Evolutionary conservation across 2,797 vertebrate species (phyloP), one percentile per base, ranked within the genome.

Genomic region (Arnoldichthys spilopterus): DNA sequence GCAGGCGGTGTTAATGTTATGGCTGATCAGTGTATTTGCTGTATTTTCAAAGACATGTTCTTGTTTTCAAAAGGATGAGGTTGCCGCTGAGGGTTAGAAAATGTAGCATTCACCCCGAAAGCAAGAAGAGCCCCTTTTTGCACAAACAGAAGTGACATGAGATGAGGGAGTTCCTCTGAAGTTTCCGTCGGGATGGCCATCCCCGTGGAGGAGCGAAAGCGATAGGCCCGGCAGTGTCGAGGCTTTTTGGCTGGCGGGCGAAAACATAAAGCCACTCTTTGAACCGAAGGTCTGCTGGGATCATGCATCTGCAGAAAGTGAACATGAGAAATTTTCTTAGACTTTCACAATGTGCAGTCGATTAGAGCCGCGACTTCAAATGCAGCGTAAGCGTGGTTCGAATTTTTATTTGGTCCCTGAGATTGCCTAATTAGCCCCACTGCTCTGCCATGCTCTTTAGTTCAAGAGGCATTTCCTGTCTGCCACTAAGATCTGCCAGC

Each of bases 391-490:
- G 45, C 6, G 3, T 37, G 32, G 24, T 6, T 64, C 6, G 64
- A 47, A 63, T 16, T 63, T 26, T 64, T 37, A 45, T 32, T 12
- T 30, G 26, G 7, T 30, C 30, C 6, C 49, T 16, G 7, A 30
- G 67, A 24, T 43, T 22, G 11, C 40, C 13, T 77, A 16, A 77
- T 77, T 64, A 64, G 16, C 40, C 56, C 28, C 26, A 76, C 9
- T 32, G 28, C 28, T 64, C 24, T 15, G 24, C 61, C 11, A 7
- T 20, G 11, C 16, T 16, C 13, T 20, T 30, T 34, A 32, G 13
- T 61, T 26, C 56, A 13, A 6, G 26, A 61, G 6, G 59, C 59
- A 2, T 34, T 62, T 20, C 59, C 56, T 15, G 24, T 30, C 58
- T 32, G 58, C 18, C 58, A 18, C 28, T 59, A 1, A 26, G 28